Percentiles rank a stretch among this genome's conserved stretches.
phyloP scores from a whole-genome alignment of 2,888 invertebrate species.

The Troides aeacus region DNA sequence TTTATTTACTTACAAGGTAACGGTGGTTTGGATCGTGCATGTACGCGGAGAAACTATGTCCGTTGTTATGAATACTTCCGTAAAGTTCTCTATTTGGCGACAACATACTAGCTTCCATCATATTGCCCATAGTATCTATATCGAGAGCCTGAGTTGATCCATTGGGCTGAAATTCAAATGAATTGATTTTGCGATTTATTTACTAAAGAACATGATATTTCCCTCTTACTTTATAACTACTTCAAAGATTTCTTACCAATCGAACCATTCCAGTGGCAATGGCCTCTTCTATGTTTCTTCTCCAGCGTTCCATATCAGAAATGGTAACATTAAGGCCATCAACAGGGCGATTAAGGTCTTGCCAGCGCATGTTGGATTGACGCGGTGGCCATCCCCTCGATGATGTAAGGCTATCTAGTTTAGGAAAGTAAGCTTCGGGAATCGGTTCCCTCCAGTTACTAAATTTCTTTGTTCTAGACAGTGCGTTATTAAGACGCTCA shows the following conservation, averaged over 20 bases:
- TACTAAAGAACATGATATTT: neutral
- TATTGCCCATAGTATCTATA: slow-evolving; percentile 86
- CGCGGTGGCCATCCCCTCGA: slow-evolving; percentile 88
- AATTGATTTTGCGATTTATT: neutral
- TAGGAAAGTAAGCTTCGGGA: slow-evolving; percentile 89
- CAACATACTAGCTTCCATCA: slow-evolving; percentile 84
- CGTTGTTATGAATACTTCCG: slow-evolving; percentile 87
- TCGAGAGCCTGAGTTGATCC: slow-evolving; percentile 75
- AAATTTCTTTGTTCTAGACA: slow-evolving; percentile 82
- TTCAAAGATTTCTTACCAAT: slow-evolving; percentile 64
- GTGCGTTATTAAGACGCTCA: slow-evolving; percentile 86
- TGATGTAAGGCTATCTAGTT: slow-evolving; percentile 85
- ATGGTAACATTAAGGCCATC: slow-evolving; percentile 82
- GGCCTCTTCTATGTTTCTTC: slow-evolving; percentile 85
- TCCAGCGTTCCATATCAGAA: slow-evolving; percentile 86
- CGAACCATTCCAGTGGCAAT: slow-evolving; percentile 84
- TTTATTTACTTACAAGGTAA: slow-evolving; percentile 79
- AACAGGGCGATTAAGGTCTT: slow-evolving; percentile 83
- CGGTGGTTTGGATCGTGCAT: slow-evolving; percentile 87
- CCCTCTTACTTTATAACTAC: neutral
- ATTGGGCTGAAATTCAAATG: slow-evolving; percentile 56
- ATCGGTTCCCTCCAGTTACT: slow-evolving; percentile 85
- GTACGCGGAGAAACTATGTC: slow-evolving; percentile 85
- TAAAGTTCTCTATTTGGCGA: slow-evolving; percentile 83
- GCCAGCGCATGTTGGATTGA: slow-evolving; percentile 78